These are phyloP conservation scores for Lepisosteus osseus DNA, from an alignment of 2,113 vertebrate genomes.

Conservation along the genomic window DNA sequence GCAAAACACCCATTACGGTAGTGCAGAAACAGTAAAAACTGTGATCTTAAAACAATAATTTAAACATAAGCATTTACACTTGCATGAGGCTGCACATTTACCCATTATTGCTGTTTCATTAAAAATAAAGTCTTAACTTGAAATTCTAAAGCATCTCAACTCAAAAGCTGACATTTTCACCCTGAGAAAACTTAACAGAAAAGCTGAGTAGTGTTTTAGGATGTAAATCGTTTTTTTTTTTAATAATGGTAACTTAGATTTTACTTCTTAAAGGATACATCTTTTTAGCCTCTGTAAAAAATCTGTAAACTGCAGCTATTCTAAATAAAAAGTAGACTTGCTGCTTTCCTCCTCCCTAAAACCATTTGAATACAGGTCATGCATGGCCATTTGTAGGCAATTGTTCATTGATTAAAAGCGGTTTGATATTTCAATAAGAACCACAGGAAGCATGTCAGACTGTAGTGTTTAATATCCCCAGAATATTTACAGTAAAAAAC, in stretches of 20 bases:
- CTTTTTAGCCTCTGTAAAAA: conserved; percentile 13
- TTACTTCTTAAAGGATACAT: conserved; percentile 10
- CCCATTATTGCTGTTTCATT: conserved; percentile 63
- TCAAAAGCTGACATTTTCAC: conserved; percentile 43
- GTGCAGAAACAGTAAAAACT: conserved; percentile 31
- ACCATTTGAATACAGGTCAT: conserved; percentile 26
- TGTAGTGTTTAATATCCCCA: conserved; percentile 33
- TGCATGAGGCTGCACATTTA: conserved; percentile 32
- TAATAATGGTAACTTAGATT: conserved; percentile 27
- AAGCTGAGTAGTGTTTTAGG: conserved; percentile 33
- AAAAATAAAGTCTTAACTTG: conserved; percentile 30
- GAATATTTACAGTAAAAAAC: conserved; percentile 45
- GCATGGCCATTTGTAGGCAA: conserved; percentile 18
- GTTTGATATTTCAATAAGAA: conserved; percentile 23
- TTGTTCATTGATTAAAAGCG: conserved; percentile 18
- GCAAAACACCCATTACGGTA: conserved; percentile 50
- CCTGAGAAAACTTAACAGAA: conserved; percentile 57
- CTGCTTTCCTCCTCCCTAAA: conserved; percentile 9
- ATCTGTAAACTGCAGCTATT: conserved; percentile 10
- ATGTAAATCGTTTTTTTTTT: conserved; percentile 27
- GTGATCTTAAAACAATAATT: conserved; percentile 33
- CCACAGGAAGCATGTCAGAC: conserved; percentile 20
- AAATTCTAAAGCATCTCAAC: conserved; percentile 50
- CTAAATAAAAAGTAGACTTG: conserved; percentile 18
- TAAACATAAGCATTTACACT: conserved; percentile 21